Evolutionary conservation across 2,888 invertebrate species (phyloP), one percentile per base, ranked within the genome.

Genomic region (Rhagium mordax): DNA sequence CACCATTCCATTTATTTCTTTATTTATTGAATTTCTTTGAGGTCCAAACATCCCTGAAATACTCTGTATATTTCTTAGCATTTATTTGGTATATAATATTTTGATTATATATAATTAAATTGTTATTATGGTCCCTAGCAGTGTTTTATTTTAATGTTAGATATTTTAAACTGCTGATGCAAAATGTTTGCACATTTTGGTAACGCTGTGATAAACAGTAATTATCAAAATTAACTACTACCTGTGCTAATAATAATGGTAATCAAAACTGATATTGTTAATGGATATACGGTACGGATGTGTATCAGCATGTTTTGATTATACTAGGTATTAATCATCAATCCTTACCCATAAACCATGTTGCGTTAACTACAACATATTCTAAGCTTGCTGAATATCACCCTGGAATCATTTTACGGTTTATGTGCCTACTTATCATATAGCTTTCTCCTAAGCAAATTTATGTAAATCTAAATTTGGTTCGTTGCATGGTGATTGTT

Each of bases 251-350:
- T 51, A 64, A 49, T 64, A 64, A 49, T 6, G 24, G 51, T 65
- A 65, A 65, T 65, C 51, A 65, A 65, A 65, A 53, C 33, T 24
- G 65, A 65, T 65, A 53, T 21, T 13, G 16, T 51, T 65, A 53
- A 65, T 53, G 65, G 53, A 29, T 53, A 53, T 16, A 24, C 33
- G 64, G 64, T 64, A 33, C 65, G 65, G 53, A 65, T 65, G 65
- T 53, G 41, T 41, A 53, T 65, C 65, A 53, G 27, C 65, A 53
- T 27, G 53, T 65, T 65, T 65, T 65, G 53, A 65, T 65, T 65
- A 65, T 53, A 48, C 27, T 16, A 27, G 49, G 51, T 49, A 64
- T 64, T 64, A 64, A 64, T 64, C 64, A 64, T 18, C 64, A 51
- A 49, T 51, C 64, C 27, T 24, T 27, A 21, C 24, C n/a, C 51